Evolutionary conservation across 2,888 invertebrate species (phyloP).

Genomic region (Xanthorhoe designata): DNA sequence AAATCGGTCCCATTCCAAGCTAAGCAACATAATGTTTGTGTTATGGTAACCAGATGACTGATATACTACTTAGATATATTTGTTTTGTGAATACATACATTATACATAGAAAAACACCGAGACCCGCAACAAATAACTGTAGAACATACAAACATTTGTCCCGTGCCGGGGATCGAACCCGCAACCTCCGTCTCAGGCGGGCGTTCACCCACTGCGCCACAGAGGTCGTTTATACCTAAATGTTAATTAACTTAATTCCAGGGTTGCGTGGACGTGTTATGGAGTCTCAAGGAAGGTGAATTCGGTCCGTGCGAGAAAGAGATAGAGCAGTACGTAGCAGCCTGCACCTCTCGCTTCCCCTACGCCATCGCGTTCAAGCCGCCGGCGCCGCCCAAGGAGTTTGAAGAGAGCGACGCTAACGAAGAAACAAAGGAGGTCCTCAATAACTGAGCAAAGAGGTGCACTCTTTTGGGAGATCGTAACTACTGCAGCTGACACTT

Average conservation of each 20-base stretch:
- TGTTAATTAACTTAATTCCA: conserved; percentile 70
- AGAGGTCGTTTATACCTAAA: too few relatives aligned
- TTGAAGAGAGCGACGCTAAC: conserved; percentile 35
- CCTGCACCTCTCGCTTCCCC: conserved; percentile 91
- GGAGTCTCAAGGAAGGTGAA: conserved; percentile 91
- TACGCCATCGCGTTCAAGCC: conserved; percentile 91
- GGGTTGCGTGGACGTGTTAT: conserved; percentile 93
- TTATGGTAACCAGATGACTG: too few relatives aligned
- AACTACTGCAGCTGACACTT: conserved; percentile 30
- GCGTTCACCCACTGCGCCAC: too few relatives aligned
- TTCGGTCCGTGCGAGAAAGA: conserved; percentile 91
- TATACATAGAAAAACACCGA: too few relatives aligned
- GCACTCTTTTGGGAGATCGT: conserved; percentile 28
- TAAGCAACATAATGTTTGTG: too few relatives aligned
- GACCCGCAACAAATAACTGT: too few relatives aligned
- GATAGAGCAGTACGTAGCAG: conserved; percentile 88
- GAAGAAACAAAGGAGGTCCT: conserved; percentile 59
- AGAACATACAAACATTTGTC: too few relatives aligned
- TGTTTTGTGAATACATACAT: too few relatives aligned
- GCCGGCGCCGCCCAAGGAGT: conserved; percentile 39
- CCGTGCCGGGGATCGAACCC: too few relatives aligned
- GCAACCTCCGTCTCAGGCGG: too few relatives aligned
- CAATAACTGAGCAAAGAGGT: conserved; percentile 57
- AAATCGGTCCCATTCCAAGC: too few relatives aligned
- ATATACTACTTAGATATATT: too few relatives aligned